Evolutionary conservation across 1,140 invertebrate species (phyloP).

Genomic region (Ptiloglossa arizonensis): DNA sequence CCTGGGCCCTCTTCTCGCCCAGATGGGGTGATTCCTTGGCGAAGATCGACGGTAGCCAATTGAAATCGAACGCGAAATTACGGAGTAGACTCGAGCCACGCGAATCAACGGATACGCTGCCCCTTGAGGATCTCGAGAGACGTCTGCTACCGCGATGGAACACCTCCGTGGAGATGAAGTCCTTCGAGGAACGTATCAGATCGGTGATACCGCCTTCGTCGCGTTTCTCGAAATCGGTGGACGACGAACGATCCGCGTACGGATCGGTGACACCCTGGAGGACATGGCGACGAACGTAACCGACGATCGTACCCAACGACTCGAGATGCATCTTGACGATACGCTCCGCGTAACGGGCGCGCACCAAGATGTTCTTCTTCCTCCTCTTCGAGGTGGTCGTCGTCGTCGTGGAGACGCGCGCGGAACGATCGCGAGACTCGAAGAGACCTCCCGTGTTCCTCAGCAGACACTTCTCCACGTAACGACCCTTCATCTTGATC

Average conservation of each 20-base stretch:
- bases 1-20: slow-evolving; percentile 46
- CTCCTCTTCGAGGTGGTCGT: slow-evolving; percentile 22
- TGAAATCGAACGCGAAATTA: background rate
- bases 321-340: slow-evolving; percentile 42
- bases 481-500: slow-evolving; percentile 48
- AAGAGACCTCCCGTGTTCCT: background rate
- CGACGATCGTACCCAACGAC: slow-evolving; percentile 30
- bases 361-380: slow-evolving; percentile 17
- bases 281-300: slow-evolving; percentile 26
- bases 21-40: background rate
- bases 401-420: background rate
- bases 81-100: too few relatives aligned
- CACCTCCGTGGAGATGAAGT: slow-evolving; percentile 50
- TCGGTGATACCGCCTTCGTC: slow-evolving; percentile 5
- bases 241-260: slow-evolving; percentile 6
- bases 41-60: slow-evolving; percentile 6
- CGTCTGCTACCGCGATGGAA: slow-evolving; percentile 57
- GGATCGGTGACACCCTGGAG: slow-evolving; percentile 20
- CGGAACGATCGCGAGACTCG: background rate
- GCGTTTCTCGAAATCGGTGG: background rate
- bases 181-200: slow-evolving; percentile 49
- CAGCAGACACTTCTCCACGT: slow-evolving; percentile 55
- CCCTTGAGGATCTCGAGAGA: slow-evolving; percentile 43
- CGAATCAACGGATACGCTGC: background rate
- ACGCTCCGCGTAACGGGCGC: slow-evolving; percentile 47